Conservation (phyloP, 1,140 invertebrate species). For the Coenobita brevimanus region DNA sequence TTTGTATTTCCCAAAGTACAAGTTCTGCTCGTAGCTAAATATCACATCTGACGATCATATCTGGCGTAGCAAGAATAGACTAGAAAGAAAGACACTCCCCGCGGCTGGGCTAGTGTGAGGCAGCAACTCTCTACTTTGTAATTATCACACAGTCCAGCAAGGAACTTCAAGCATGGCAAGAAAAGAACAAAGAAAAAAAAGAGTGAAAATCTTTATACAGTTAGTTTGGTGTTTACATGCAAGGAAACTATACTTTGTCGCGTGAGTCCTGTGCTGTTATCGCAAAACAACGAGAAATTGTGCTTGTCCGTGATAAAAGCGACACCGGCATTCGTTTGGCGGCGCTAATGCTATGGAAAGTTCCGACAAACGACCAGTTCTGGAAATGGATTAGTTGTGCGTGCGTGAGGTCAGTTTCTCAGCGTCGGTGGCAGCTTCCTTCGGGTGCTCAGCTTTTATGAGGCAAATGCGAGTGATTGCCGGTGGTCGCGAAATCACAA, state of each 20-base stretch:
- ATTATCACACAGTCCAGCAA: too few relatives aligned
- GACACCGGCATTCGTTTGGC: slow-evolving; percentile 18
- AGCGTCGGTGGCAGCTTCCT: slow-evolving; percentile 25
- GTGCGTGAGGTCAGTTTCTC: slow-evolving; percentile 24
- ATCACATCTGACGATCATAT: too few relatives aligned
- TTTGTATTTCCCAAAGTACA: too few relatives aligned
- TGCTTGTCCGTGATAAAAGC: slow-evolving; percentile 22
- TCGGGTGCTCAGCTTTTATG: slow-evolving; percentile 40
- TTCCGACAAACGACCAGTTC: slow-evolving; percentile 33
- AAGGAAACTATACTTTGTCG: not conserved
- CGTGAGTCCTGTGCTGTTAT: not conserved
- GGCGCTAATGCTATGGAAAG: slow-evolving; percentile 34
- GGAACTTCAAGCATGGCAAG: too few relatives aligned
- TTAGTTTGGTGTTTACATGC: too few relatives aligned
- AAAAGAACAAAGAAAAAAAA: too few relatives aligned
- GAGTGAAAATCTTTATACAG: too few relatives aligned
- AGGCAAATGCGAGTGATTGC: not conserved
- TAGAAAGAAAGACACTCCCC: too few relatives aligned
- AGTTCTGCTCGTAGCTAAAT: too few relatives aligned
- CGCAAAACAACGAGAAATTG: slow-evolving; percentile 28
- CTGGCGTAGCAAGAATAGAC: too few relatives aligned
- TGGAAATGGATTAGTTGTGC: slow-evolving; percentile 39
- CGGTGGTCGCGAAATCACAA: slow-evolving; percentile 12
- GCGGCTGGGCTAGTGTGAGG: too few relatives aligned
- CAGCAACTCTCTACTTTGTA: too few relatives aligned